Evolutionary conservation across 2,888 invertebrate genomes (phyloP).

Genomic region (Sthenelais limicola): DNA sequence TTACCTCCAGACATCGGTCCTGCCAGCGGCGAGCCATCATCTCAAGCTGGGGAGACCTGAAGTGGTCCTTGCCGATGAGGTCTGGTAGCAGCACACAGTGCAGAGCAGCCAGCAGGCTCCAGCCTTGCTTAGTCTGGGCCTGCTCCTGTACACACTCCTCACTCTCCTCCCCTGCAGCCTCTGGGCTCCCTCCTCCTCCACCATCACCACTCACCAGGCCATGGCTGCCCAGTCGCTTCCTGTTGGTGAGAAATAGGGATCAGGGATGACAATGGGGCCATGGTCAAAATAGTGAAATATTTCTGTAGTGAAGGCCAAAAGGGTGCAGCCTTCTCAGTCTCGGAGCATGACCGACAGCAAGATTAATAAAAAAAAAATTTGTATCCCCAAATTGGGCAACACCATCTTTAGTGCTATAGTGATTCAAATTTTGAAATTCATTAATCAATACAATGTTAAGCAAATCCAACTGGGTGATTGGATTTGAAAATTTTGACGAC

Average conservation of each 20-base stretch:
- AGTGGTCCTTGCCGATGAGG: constrained; percentile 83
- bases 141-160: constrained; percentile 73
- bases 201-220: constrained; percentile 3
- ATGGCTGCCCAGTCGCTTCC: constrained; percentile 21
- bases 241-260: not conserved
- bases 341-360: too few relatives aligned
- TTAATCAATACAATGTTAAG: too few relatives aligned
- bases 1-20: constrained; percentile 95
- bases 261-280: too few relatives aligned
- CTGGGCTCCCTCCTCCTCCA: not conserved
- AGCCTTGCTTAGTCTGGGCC: constrained; percentile 95
- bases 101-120: constrained; percentile 95
- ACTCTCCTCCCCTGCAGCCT: not conserved
- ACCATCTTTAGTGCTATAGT: too few relatives aligned
- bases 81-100: constrained; percentile 97
- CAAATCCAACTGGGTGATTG: too few relatives aligned
- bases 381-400: too few relatives aligned
- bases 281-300: too few relatives aligned
- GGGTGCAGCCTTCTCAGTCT: too few relatives aligned
- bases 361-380: too few relatives aligned
- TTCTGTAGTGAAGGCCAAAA: too few relatives aligned
- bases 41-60: constrained; percentile 96
- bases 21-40: constrained; percentile 99
- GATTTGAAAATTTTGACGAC: too few relatives aligned
- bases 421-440: too few relatives aligned